Evolutionary conservation across 2,888 invertebrate genomes (phyloP).

Genomic region (Leucophenga montana): DNA sequence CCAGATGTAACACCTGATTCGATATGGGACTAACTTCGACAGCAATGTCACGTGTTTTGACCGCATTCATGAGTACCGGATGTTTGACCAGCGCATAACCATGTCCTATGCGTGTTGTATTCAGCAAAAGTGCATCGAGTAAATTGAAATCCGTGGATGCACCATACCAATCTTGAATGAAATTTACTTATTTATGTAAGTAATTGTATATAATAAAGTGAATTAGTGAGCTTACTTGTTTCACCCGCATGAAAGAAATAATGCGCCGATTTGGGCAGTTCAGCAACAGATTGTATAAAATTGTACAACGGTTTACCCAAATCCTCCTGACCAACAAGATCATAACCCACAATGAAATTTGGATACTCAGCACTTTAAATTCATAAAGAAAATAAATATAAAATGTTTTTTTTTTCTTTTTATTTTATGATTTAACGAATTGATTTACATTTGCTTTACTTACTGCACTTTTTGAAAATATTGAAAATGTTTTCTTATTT

Average conservation of each 20-base stretch:
- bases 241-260: constrained; percentile 81
- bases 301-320: constrained; percentile 74
- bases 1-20: constrained; percentile 74
- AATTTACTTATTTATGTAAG: background rate
- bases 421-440: background rate
- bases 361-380: constrained; percentile 69
- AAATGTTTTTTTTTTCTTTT: no score
- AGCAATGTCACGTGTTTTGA: constrained; percentile 67
- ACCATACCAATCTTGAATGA: constrained; percentile 75
- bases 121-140: constrained; percentile 72
- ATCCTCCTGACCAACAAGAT: constrained; percentile 81
- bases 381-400: constrained; percentile 17
- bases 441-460: constrained; percentile 37
- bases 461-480: constrained; percentile 62
- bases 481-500: constrained; percentile 49
- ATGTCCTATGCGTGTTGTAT: constrained; percentile 72
- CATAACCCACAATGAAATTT: constrained; percentile 78
- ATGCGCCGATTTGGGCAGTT: constrained; percentile 69
- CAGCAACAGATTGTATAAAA: constrained; percentile 55
- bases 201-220: background rate
- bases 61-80: constrained; percentile 69
- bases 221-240: constrained; percentile 72
- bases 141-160: constrained; percentile 76
- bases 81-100: constrained; percentile 71
- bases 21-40: constrained; percentile 72